Conservation (phyloP, 37 sponge, comb jelly and placozoan genomes). For the Spongilla lacustris region DNA sequence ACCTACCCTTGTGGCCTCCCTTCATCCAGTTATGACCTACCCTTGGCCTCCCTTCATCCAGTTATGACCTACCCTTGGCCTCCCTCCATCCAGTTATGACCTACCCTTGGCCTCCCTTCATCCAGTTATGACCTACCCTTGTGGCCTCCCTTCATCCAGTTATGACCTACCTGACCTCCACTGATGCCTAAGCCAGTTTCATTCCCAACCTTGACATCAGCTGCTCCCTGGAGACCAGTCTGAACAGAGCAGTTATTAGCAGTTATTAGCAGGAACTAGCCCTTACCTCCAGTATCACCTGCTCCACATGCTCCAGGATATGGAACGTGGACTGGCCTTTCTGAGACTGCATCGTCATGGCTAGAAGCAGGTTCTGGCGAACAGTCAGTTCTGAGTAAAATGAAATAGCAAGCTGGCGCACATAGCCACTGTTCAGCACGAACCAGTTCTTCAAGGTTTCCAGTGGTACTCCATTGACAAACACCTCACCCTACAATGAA, state of each 20-base stretch:
- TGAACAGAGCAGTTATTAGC: slow-evolving; percentile 10
- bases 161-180: slow-evolving; percentile 87
- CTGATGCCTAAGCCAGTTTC: slow-evolving; percentile 80
- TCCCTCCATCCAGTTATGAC: not conserved
- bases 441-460: slow-evolving; percentile 72
- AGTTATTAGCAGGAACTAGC: not conserved
- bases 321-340: slow-evolving; percentile 27
- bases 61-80: too few relatives aligned
- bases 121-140: too few relatives aligned
- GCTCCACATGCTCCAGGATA: slow-evolving; percentile 80
- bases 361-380: slow-evolving; percentile 76
- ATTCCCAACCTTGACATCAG: slow-evolving; percentile 80
- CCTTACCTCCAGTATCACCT: slow-evolving; percentile 75
- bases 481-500: slow-evolving; percentile 57
- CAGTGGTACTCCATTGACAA: slow-evolving; percentile 63
- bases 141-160: not conserved
- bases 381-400: slow-evolving; percentile 85
- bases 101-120: slow-evolving; percentile 95
- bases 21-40: slow-evolving; percentile 31
- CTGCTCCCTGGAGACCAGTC: slow-evolving; percentile 73
- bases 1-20: too few relatives aligned
- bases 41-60: too few relatives aligned
- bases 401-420: slow-evolving; percentile 70
- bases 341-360: slow-evolving; percentile 80
- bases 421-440: slow-evolving; percentile 74